Evolutionary conservation across 2,113 vertebrate genomes (phyloP).

Genomic region (Elephantulus edwardii): DNA sequence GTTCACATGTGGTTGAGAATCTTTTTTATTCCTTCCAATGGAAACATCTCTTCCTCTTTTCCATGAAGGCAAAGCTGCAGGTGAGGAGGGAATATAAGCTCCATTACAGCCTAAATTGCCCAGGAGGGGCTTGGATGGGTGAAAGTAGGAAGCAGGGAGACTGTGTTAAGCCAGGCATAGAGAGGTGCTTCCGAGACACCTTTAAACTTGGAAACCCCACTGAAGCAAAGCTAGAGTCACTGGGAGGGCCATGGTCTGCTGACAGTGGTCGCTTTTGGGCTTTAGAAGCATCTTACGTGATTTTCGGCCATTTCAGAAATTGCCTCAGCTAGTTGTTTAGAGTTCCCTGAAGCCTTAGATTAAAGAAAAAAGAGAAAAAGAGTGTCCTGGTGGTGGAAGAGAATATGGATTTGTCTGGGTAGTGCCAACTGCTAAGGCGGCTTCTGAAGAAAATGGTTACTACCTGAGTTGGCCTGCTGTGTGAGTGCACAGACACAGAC

Average conservation of each 20-base stretch:
- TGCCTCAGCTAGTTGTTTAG: conserved; percentile 32
- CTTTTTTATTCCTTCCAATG: background rate
- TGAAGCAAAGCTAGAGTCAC: background rate
- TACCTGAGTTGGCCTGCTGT: background rate
- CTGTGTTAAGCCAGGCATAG: background rate
- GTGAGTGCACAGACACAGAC: accelerated
- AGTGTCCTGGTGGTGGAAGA: background rate
- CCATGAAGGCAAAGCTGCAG: background rate
- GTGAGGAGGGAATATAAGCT: background rate
- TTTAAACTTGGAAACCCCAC: background rate
- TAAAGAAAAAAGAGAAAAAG: conserved; percentile 39
- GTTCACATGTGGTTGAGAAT: background rate
- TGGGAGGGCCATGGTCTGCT: background rate
- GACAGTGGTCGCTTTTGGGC: conserved; percentile 18
- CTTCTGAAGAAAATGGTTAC: background rate
- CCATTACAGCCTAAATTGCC: background rate
- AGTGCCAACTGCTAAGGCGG: background rate
- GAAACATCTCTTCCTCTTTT: background rate
- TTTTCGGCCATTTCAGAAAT: conserved; percentile 71
- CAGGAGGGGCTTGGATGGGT: background rate
- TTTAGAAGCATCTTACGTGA: conserved; percentile 54
- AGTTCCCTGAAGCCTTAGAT: conserved; percentile 7
- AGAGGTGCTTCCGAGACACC: background rate
- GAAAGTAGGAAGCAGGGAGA: background rate
- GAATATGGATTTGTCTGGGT: conserved; percentile 3